These are phyloP conservation scores for Manduca sexta DNA, from an alignment of 1,140 invertebrate species.

Conservation along the genomic window DNA sequence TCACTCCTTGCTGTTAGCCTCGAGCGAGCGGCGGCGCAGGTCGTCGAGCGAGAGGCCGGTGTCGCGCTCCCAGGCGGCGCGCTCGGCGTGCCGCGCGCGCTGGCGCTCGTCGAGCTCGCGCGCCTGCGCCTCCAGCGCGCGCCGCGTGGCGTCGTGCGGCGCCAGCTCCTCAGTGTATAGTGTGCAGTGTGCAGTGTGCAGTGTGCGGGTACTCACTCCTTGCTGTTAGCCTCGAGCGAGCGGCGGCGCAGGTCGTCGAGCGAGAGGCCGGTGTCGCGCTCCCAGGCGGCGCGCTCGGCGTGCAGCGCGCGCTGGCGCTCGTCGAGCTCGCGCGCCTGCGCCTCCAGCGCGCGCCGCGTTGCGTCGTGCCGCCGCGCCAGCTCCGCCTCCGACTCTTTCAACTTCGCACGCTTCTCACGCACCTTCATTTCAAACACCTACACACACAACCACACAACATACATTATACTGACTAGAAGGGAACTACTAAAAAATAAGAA, in stretches of 20 bases:
- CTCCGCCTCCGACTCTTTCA: conserved; percentile 94
- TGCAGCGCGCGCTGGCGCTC: conserved; percentile 91
- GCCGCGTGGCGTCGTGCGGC: too few relatives aligned
- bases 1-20: too few relatives aligned
- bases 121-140: too few relatives aligned
- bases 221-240: conserved; percentile 89
- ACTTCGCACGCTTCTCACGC: conserved; percentile 92
- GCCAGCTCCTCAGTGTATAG: too few relatives aligned
- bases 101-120: too few relatives aligned
- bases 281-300: conserved; percentile 91
- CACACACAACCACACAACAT: background rate
- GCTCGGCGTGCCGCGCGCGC: too few relatives aligned
- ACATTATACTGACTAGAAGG: too few relatives aligned
- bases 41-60: too few relatives aligned
- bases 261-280: conserved; percentile 90
- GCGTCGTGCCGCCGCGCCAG: conserved; percentile 78
- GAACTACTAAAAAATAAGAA: too few relatives aligned
- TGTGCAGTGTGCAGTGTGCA: too few relatives aligned
- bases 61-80: too few relatives aligned
- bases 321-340: conserved; percentile 92
- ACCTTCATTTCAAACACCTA: conserved; percentile 86
- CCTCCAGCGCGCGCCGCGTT: conserved; percentile 81
- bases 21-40: too few relatives aligned
- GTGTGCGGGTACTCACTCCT: conserved; percentile 89
- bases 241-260: conserved; percentile 89